Percentiles rank a stretch among this genome's conserved stretches.
Conservation (phyloP, 2,888 invertebrate species). For the Parasteatoda lunata region DNA sequence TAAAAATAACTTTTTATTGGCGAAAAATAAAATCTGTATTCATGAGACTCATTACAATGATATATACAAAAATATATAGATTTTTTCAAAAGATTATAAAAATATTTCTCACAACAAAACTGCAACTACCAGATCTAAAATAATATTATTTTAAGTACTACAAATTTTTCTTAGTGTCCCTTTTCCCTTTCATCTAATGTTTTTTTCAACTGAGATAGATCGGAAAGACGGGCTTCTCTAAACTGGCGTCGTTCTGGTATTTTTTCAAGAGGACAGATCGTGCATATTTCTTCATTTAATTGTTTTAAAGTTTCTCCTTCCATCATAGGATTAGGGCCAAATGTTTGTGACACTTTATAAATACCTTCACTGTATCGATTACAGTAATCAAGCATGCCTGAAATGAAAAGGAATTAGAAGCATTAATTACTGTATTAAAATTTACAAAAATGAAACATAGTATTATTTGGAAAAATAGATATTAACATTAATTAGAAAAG, state of each 20-base stretch:
- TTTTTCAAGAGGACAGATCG: constrained; percentile 83
- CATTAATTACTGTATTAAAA: constrained; percentile 62
- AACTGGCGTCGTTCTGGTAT: constrained; percentile 84
- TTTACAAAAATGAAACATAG: not conserved
- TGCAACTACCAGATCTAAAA: no score
- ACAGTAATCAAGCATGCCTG: constrained; percentile 80
- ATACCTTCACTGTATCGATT: constrained; percentile 80
- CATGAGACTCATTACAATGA: no score
- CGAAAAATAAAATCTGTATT: no score
- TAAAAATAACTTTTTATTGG: no score
- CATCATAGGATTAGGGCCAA: constrained; percentile 85
- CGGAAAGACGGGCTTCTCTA: constrained; percentile 88
- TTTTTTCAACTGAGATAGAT: constrained; percentile 85
- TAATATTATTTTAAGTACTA: no score
- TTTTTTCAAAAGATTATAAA: no score
- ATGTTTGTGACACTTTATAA: constrained; percentile 81
- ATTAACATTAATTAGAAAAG: no score
- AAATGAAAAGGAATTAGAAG: no score
- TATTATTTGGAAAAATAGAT: no score
- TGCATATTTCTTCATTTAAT: constrained; percentile 83
- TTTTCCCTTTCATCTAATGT: constrained; percentile 36
- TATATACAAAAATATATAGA: no score
- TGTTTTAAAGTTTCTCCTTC: constrained; percentile 80
- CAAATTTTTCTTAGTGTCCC: constrained; percentile 2
- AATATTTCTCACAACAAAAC: no score